Base-by-base conservation (phyloP, 2,888 invertebrate genomes). In the Ptilodon capucinus region DNA sequence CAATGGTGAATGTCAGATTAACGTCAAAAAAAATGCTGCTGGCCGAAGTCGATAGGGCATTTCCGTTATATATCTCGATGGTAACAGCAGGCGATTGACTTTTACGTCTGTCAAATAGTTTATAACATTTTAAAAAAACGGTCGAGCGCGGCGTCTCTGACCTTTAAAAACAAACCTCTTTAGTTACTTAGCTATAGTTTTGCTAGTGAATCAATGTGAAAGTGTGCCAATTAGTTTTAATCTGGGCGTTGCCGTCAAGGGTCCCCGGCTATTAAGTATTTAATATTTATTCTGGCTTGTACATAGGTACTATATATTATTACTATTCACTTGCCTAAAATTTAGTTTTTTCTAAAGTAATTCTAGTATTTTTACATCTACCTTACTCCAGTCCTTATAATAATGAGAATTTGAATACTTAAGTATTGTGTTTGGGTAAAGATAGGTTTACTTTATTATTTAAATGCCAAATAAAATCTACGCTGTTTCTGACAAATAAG, bases 171-270 rank as follows among this genome's bases (percentile, higher is more conserved):
- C 70, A 72, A 81, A 81, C 81, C 76, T 83, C 81, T 73, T 85
- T 86, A 85, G 80, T 78, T 81, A 79, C 78, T 80, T 77, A 83
- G 64, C 47, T 71, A 80, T 88, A 87, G 84, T 86, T 86, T 85
- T 88, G 89, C 87, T 91, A 90, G 90, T 86, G 81, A 86, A 74
- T 87, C 82, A 81, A 84, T 90, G 90, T 91, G 90, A 91, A 89
- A 77, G 90, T 90, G 90, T 91, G 90, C 90, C 90, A 91, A 90
- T 88, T 91, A 91, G 86, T 77, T 84, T 68, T 73, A 68, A 54
- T 35, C 49, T 60, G 72, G 75, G 75, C 67, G 70, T 63, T 44
- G 62, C 68, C 67, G 47, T 59, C 55, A 64, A 60, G 68, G 58
- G 60, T 76, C 76, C 77, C 81, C 74, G 61, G 67, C 60, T 68